Conservation (phyloP, 1,140 invertebrate species). For the Chymomyza costata region DNA sequence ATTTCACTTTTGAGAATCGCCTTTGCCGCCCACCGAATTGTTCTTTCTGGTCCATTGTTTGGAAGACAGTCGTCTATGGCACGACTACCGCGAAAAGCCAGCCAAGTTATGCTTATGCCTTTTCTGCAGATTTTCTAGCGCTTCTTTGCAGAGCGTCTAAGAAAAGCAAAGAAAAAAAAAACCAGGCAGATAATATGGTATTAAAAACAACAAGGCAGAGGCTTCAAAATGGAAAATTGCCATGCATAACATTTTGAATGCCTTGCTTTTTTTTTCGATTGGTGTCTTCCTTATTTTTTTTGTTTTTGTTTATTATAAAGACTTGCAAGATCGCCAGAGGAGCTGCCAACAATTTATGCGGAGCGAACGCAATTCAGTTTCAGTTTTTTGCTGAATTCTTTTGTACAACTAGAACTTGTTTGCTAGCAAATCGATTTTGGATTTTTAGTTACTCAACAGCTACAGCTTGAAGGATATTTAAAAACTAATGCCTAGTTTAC, state of each 20-base stretch:
- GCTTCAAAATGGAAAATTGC: conserved; percentile 70
- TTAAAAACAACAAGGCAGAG: conserved; percentile 35
- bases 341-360: conserved; percentile 53
- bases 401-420: no score
- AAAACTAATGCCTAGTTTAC: no score
- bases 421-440: no score
- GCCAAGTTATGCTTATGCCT: conserved; percentile 1
- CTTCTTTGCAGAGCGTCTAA: no score
- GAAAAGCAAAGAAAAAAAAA: no score
- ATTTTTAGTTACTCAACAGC: no score
- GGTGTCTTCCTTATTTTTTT: conserved; percentile 3
- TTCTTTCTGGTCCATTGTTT: not conserved
- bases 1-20: conserved; percentile 56
- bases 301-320: conserved; percentile 56
- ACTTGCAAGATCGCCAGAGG: conserved; percentile 40
- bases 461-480: no score
- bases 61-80: conserved; percentile 2
- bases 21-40: conserved; percentile 25
- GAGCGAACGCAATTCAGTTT: conserved; percentile 57
- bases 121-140: not conserved
- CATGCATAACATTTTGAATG: conserved; percentile 59
- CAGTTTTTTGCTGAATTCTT: no score
- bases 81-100: no score
- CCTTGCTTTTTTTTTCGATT: conserved; percentile 14
- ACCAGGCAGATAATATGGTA: not conserved